Evolutionary conservation across 2,888 invertebrate species (phyloP).

Genomic region (Sminthurides aquaticus): DNA sequence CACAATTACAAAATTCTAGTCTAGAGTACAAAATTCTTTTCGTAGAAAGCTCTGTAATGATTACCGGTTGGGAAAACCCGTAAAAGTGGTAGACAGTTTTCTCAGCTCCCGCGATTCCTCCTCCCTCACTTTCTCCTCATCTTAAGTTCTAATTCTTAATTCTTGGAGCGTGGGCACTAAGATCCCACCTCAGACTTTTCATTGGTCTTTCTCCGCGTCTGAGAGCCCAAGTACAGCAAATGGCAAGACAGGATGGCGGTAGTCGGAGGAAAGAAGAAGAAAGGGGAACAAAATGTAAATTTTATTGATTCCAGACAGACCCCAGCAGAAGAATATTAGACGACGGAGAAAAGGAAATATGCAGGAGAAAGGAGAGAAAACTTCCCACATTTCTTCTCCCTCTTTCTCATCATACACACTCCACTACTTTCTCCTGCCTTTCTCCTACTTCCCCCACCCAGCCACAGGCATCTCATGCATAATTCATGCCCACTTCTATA

Average conservation of each 20-base stretch:
- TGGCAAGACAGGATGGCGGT: background rate
- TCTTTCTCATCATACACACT: background rate
- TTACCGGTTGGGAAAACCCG: slow-evolving; percentile 8
- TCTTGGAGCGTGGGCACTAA: background rate
- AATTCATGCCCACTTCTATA: background rate
- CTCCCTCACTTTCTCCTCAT: background rate
- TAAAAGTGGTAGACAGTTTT: background rate
- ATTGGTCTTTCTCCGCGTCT: background rate
- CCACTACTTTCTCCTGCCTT: background rate
- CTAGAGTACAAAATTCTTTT: no score
- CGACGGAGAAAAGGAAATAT: background rate
- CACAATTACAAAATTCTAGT: no score
- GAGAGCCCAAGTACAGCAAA: background rate
- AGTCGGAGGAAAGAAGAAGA: slow-evolving; percentile 12
- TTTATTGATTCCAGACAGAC: slow-evolving; percentile 26
- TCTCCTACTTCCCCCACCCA: background rate
- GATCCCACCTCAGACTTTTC: background rate
- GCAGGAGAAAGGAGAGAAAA: background rate
- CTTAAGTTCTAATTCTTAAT: no score
- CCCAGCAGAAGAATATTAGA: background rate
- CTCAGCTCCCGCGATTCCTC: background rate
- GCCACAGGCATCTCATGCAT: background rate
- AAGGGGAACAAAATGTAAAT: slow-evolving; percentile 28
- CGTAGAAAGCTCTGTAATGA: no score
- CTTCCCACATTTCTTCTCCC: slow-evolving; percentile 11